Conservation (phyloP, 2,888 invertebrate genomes). For the Macrophya alboannulata region DNA sequence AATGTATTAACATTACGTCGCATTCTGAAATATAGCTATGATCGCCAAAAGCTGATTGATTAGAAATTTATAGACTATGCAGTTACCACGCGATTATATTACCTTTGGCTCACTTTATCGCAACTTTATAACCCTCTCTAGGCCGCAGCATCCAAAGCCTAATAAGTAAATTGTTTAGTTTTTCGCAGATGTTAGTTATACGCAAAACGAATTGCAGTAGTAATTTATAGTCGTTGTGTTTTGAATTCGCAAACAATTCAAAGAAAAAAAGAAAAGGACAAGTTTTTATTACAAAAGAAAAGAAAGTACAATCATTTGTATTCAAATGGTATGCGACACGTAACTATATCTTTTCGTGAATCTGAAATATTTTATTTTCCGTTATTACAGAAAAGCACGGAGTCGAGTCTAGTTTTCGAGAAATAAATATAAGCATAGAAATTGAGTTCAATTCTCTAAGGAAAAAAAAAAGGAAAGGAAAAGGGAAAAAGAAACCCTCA, state of each 20-base stretch:
- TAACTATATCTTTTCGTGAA: not conserved
- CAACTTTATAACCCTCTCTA: constrained; percentile 1
- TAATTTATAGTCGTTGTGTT: not conserved
- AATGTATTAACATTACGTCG: not conserved
- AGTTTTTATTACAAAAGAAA: not conserved
- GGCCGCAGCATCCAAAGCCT: not conserved
- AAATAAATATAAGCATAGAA: not conserved
- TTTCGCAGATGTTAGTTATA: not conserved
- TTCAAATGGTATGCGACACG: not conserved
- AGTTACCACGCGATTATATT: not conserved
- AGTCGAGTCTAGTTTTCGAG: not conserved
- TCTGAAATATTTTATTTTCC: not conserved
- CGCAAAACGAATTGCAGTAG: not conserved
- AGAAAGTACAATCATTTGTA: not conserved
- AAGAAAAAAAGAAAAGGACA: not conserved
- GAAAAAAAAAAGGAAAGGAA: not conserved
- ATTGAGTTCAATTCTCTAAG: too few relatives aligned
- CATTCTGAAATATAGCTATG: not conserved
- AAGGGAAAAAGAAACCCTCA: not conserved
- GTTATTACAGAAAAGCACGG: not conserved
- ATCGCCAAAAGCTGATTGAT: not conserved
- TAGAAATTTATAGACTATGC: not conserved
- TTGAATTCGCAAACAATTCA: not conserved
- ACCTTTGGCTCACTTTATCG: not conserved
- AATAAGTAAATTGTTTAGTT: not conserved